Percentiles rank a stretch among this genome's conserved stretches.
Evolutionary conservation across 2,888 invertebrate species (phyloP).

Genomic region (Endomychus coccineus): DNA sequence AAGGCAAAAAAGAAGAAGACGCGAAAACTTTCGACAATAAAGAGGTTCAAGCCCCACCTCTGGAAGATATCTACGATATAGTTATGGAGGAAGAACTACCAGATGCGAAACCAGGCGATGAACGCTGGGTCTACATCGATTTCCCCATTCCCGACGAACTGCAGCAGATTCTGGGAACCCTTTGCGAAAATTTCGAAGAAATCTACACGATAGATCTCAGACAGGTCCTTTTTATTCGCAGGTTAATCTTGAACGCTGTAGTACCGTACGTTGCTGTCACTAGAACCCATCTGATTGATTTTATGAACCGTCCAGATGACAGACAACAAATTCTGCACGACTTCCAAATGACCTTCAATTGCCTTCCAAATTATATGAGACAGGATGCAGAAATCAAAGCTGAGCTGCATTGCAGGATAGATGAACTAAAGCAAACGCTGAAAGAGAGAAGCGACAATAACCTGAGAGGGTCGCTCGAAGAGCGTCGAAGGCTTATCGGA

Average conservation of each 20-base stretch:
- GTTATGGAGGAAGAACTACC: slow-evolving; percentile 9
- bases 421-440: slow-evolving; percentile 42
- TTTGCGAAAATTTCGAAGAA: slow-evolving; percentile 45
- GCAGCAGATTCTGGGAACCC: slow-evolving; percentile 30
- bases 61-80: slow-evolving; percentile 22
- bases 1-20: slow-evolving; percentile 13
- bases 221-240: slow-evolving; percentile 51
- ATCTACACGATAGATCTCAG: slow-evolving; percentile 48
- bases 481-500: slow-evolving; percentile 46
- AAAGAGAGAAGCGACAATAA: slow-evolving; percentile 52
- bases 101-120: slow-evolving; percentile 8
- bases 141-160: slow-evolving; percentile 30
- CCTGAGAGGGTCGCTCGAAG: slow-evolving; percentile 49
- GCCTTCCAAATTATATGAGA: slow-evolving; percentile 52
- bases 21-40: slow-evolving; percentile 27
- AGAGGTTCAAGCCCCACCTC: slow-evolving; percentile 34
- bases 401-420: slow-evolving; percentile 51
- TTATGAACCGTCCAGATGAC: slow-evolving; percentile 50
- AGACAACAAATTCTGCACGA: slow-evolving; percentile 51
- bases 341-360: slow-evolving; percentile 55
- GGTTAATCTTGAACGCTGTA: slow-evolving; percentile 49
- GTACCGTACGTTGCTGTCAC: slow-evolving; percentile 52
- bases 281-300: slow-evolving; percentile 49
- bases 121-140: slow-evolving; percentile 39
- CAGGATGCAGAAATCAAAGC: slow-evolving; percentile 51